Evolutionary conservation across 2,888 invertebrate genomes (phyloP), one percentile per base, ranked within the genome.

Genomic region (Tuta absoluta): DNA sequence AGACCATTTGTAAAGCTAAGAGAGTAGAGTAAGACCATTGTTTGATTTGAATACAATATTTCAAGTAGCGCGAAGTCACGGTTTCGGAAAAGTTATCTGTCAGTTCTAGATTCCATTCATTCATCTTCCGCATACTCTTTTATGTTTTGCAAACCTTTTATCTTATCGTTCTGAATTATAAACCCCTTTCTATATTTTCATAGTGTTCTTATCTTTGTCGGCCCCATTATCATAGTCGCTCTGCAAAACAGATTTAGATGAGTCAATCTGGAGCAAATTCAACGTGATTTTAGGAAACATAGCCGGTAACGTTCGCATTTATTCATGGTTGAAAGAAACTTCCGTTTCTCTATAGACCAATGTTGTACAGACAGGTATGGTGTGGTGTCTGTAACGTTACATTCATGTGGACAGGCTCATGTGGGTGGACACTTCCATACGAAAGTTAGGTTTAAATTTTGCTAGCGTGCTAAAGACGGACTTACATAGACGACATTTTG

Each of bases 261-360:
- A 79, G 73, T 63, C 19, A 65, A 65, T 51, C 53, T 63, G 51
- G 11, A 61, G 63, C 57, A 37, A 58, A 58, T 37, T 12, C 57
- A n/a, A 37, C 19, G 17, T 21, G 57, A 33, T 28, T 58, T 23
- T 19, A 5, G 24, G 11, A 58, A 58, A 58, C 37, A 58, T 28
- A 7, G 21, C 8, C 59, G 37, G 37, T n/a, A 38, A 37, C 12
- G 58, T 58, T 17, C 45, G 19, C 56, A 56, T 53, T 19, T 0
- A 59, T 14, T 14, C 38, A 38, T 33, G 8, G 8, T 37, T 11
- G 19, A 17, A 19, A 17, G 11, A 58, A 58, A 59, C 59, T 59
- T 59, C 59, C 59, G 14, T 57, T 57, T 41, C 38, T 59, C 21
- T 21, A 59, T 21, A 57, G 57, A 24, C 24, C 57, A 57, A 57